Base-by-base conservation (phyloP, 2,888 invertebrate species). In the Lasioglossum morio region DNA sequence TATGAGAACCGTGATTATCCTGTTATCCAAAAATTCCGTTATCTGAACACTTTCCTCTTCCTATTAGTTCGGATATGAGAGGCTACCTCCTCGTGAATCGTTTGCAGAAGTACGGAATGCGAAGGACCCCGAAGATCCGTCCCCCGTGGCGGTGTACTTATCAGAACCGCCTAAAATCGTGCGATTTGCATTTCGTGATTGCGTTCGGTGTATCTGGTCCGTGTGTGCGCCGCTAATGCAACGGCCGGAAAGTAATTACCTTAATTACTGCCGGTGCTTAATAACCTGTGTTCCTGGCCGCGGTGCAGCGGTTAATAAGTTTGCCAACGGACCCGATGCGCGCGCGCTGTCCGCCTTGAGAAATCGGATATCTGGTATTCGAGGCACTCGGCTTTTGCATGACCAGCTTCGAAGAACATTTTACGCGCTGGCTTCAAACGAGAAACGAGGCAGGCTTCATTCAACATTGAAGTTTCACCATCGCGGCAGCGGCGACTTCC, bases 201-300 rank as follows among this genome's bases (percentile, higher is more conserved):
- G 81, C 57, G 14, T 57, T 19, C 19, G 43, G 19, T n/a, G 27
- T 34, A 66, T 34, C 19, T 27, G 46, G 81, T 8, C 1, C 30
- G 70, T 46, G 48, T 72, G 57, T 10, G 63, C 46, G 74, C 72
- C 34, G 83, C 75, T 82, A 85, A 89, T 84, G 88, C 88, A 88
- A 81, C 46, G 86, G 77, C 86, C 77, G 84, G 91, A 87, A 89
- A 91, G 84, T 91, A 92, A 92, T 91, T 89, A 89, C 82, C 78
- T 86, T 92, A 91, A 91, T 88, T 91, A 87, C 88, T 70, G 79
- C 79, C 76, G 79, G 80, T 85, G 87, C 86, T 87, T 88, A 91
- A 88, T 91, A 85, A 86, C 80, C 77, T 53, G 80, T 84, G 79
- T 86, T 81, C 81, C 81, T 79, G 87, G 73, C 82, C 77, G 53